Base-by-base conservation (phyloP, 2,113 vertebrate species). In the Microtus richardsoni region DNA sequence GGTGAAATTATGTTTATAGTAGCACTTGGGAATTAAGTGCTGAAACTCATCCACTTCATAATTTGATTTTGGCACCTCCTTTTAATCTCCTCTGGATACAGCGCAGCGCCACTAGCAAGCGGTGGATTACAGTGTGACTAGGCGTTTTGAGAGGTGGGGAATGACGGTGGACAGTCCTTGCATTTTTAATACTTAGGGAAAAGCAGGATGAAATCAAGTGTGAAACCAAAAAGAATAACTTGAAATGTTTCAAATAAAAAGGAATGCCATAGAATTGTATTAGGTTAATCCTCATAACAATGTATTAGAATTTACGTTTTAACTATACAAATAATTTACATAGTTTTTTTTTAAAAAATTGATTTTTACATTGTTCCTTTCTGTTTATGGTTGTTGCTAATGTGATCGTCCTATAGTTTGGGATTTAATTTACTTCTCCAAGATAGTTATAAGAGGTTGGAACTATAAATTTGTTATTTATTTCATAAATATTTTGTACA, bases 21-120 rank as follows among this genome's bases (percentile, higher is more conserved):
- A 95, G 36, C 96, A 95, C 94, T 94, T 93, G 93, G 88, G 95
- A 95, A 96, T 97, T 96, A 96, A 66, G 92, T 96, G 91, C 71
- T 91, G 74, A 96, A 93, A 91, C 87, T 88, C 80, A 88, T 44
- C 36, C 58, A 75, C 68, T 95, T 94, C 22, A 36, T 89, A 96
- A 93, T 91, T 89, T 89, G 36, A 88, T 94, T 88, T 93, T 96
- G 90, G 92, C 95, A 89, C 22, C 5, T 91, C 54, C 24, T 95
- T 58, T 91, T 88, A 92, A 94, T 86, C 54, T 89, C 44, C 44
- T 95, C 39, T 54, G 44, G 44, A 77, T 95, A 92, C 78, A 95
- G 66, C 39, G 62, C 26, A 92, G 30, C 22, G 6, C 66, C 68
- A 33, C n/a, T 39, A 84, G 82, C 49, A 94, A 94, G 28, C 70